phyloP scores from a whole-genome alignment of 1,140 invertebrate genomes.

The Drosophila nannoptera region DNA sequence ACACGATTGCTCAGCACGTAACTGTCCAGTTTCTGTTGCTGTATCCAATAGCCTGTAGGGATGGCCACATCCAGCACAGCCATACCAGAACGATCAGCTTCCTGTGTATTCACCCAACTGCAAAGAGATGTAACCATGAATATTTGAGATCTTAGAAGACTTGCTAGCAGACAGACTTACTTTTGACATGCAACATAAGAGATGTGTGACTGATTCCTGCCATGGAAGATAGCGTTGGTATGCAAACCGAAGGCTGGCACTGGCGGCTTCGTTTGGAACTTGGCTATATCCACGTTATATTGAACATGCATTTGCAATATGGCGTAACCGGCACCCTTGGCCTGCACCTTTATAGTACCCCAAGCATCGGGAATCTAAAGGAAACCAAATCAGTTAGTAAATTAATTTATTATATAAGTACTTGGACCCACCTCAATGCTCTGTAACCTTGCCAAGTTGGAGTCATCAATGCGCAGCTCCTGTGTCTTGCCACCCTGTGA shows the following conservation, averaged over 20 bases:
- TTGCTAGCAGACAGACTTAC: slow-evolving; percentile 78
- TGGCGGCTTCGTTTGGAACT: slow-evolving; percentile 92
- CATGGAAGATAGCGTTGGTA: slow-evolving; percentile 87
- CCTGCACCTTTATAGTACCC: slow-evolving; percentile 94
- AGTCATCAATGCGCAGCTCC: slow-evolving; percentile 85
- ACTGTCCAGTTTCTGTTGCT: slow-evolving; percentile 91
- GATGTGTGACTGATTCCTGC: slow-evolving; percentile 96
- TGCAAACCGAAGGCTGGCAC: slow-evolving; percentile 87
- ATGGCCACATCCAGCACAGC: slow-evolving; percentile 94
- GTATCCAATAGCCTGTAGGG: slow-evolving; percentile 95
- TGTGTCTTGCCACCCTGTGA: slow-evolving; percentile 85
- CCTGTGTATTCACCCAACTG: slow-evolving; percentile 89
- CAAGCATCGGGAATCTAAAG: slow-evolving; percentile 91
- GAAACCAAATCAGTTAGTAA: too few relatives aligned
- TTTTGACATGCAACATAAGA: slow-evolving; percentile 89
- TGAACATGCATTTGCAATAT: slow-evolving; percentile 96
- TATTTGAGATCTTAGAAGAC: neutral
- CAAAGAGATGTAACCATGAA: neutral
- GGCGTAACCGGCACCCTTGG: slow-evolving; percentile 93
- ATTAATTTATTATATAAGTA: too few relatives aligned
- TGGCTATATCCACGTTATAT: slow-evolving; percentile 94
- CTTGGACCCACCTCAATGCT: slow-evolving; percentile 83
- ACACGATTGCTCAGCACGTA: slow-evolving; percentile 89
- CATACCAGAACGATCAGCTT: slow-evolving; percentile 92
- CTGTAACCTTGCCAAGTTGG: slow-evolving; percentile 88